phyloP scores from a whole-genome alignment of 2,113 vertebrate species.

The Lanius collurio region DNA sequence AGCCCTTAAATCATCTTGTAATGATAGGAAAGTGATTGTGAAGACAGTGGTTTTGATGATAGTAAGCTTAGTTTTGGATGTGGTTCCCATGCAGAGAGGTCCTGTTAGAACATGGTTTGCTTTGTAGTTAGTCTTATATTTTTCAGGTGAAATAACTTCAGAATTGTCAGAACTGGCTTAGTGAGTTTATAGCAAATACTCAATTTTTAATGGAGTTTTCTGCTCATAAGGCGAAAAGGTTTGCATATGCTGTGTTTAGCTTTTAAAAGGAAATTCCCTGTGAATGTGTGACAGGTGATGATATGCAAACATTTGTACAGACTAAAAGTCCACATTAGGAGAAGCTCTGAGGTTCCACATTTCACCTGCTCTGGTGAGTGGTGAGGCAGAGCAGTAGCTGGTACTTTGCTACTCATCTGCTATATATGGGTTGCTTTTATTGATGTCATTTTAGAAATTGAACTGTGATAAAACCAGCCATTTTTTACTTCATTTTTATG shows the following conservation, averaged over 20 bases:
- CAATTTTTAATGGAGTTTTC: not conserved
- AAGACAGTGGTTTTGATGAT: not conserved
- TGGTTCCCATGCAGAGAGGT: not conserved
- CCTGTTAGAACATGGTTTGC: not conserved
- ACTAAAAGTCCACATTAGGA: constrained; percentile 12
- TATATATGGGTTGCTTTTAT: not conserved
- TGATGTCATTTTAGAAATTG: not conserved
- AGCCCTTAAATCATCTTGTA: not conserved
- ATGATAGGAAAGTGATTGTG: not conserved
- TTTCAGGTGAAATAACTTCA: not conserved
- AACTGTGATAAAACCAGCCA: not conserved
- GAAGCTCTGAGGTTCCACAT: not conserved
- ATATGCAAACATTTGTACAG: constrained; percentile 55
- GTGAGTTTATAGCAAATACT: not conserved
- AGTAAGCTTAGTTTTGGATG: not conserved
- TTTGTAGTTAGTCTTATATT: not conserved
- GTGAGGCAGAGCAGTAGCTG: not conserved
- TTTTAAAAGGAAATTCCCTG: constrained; percentile 16
- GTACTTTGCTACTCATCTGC: not conserved
- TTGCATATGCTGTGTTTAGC: not conserved
- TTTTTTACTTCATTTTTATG: not conserved
- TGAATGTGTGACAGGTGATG: constrained; percentile 24
- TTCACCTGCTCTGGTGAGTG: not conserved
- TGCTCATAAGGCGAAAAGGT: not conserved
- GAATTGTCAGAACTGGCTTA: not conserved